Evolutionary conservation across 2,888 invertebrate genomes (phyloP).

Genomic region (Hanleya hanleyi): DNA sequence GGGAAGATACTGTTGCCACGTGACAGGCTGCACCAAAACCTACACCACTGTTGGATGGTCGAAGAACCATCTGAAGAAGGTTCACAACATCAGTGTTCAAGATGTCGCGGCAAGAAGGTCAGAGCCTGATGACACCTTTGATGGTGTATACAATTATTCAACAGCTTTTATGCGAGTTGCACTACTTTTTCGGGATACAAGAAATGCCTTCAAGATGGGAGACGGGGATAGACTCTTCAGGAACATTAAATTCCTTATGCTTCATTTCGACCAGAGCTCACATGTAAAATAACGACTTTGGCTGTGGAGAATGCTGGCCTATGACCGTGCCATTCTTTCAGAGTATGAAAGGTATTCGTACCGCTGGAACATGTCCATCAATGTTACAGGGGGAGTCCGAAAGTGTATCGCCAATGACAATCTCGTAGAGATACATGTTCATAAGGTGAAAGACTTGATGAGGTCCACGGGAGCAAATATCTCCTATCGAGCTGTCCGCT

Average conservation of each 20-base stretch:
- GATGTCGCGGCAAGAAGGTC: neutral
- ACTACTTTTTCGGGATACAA: neutral
- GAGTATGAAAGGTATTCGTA: neutral
- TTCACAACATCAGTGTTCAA: neutral
- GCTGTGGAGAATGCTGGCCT: neutral
- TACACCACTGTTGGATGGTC: neutral
- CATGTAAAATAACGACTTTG: neutral
- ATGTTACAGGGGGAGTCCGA: neutral
- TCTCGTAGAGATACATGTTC: neutral
- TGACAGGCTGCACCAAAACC: neutral
- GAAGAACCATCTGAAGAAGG: neutral
- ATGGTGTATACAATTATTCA: neutral
- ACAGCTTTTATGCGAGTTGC: neutral
- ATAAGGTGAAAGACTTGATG: neutral
- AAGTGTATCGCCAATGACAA: slow-evolving; percentile 10
- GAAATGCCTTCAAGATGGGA: neutral
- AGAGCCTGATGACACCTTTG: neutral
- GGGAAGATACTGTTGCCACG: neutral
- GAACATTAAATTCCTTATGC: neutral
- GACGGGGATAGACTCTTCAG: neutral
- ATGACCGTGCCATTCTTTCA: slow-evolving; percentile 8
- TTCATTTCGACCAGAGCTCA: neutral
- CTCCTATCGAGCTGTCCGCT: neutral
- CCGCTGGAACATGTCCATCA: neutral
- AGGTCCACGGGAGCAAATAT: neutral